phyloP scores from a whole-genome alignment of 2,113 vertebrate species.

The Chamaetylas fuelleborni region DNA sequence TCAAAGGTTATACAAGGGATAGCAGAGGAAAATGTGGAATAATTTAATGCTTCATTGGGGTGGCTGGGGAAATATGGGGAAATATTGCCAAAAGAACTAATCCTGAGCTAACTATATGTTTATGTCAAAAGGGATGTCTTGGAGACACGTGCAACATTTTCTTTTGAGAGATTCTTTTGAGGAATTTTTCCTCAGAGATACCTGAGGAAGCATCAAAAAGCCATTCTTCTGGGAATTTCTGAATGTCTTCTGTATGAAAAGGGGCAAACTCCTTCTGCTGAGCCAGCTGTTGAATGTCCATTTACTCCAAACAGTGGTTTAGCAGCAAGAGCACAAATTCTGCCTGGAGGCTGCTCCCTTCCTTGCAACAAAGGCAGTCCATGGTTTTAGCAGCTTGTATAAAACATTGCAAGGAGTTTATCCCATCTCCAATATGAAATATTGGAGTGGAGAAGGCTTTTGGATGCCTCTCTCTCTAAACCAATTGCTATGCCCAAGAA shows the following conservation, averaged over 20 bases:
- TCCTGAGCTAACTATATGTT: rapidly evolving
- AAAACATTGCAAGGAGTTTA: neutral
- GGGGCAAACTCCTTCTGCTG: neutral
- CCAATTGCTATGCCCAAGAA: constrained; percentile 30
- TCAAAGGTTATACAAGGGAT: neutral
- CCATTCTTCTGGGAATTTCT: neutral
- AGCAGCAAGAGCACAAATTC: neutral
- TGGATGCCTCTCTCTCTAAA: neutral
- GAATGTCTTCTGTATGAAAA: neutral
- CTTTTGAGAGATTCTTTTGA: neutral
- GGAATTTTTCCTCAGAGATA: neutral
- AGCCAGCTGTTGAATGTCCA: neutral
- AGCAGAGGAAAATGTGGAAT: neutral
- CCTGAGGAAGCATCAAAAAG: neutral
- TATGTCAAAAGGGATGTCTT: neutral
- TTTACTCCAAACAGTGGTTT: neutral
- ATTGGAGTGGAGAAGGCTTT: neutral
- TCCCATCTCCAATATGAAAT: neutral
- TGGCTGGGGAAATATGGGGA: rapidly evolving
- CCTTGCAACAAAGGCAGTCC: neutral
- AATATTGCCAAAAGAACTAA: neutral
- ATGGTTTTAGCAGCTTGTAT: neutral
- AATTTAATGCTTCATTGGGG: neutral
- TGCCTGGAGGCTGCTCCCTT: neutral
- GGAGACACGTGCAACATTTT: neutral